Evolutionary conservation across 1,140 invertebrate genomes (phyloP), one percentile per base, ranked within the genome.

Genomic region (Leptinotarsa lineolata): DNA sequence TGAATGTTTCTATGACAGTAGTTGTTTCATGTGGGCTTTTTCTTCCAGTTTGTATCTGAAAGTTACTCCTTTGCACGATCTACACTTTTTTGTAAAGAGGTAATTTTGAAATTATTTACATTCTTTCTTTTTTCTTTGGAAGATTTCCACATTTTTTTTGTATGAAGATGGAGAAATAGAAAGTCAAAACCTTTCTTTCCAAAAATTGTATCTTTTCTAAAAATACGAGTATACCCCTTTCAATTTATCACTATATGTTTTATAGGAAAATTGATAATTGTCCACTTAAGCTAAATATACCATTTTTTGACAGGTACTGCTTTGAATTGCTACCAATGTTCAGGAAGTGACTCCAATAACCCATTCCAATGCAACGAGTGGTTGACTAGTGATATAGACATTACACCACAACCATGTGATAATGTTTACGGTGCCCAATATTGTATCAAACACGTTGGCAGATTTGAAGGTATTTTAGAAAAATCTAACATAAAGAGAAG

Each of bases 401-500:
- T 94, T 78, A 81, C 88, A 76, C 91, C 93, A 30, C 85, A 88
- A 68, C 86, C 91, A 59, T 98, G 96, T 82, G 88, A 91, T 77
- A 86, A 89, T 77, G 92, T 98, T 75, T 93, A 94, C 81, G 90
- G 91, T 78, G 94, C 95, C 11, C 88, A 91, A 78, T 98, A 92
- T 86, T 98, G 97, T 85, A 91, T 98, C 74, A 99, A 99, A 89
- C 93, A 95, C 79, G 93, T 94, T 72, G 97, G 96, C 71, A 89
- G 97, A 81, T 97, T 92, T 84, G 95, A 96, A 93, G 96, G 96
- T 96, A 89, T 63, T 63, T 21, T 63, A 22, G 13, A 21, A 18
- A 63, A 63, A 16, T 39, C 2, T 39, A 39, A 11, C 30, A 39
- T 39, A 11, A 8, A 39, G 30, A 39, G 30, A 39, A 39, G 30